Evolutionary conservation across 2,113 vertebrate genomes (phyloP), one percentile per base, ranked within the genome.

Genomic region (Axis porcinus): DNA sequence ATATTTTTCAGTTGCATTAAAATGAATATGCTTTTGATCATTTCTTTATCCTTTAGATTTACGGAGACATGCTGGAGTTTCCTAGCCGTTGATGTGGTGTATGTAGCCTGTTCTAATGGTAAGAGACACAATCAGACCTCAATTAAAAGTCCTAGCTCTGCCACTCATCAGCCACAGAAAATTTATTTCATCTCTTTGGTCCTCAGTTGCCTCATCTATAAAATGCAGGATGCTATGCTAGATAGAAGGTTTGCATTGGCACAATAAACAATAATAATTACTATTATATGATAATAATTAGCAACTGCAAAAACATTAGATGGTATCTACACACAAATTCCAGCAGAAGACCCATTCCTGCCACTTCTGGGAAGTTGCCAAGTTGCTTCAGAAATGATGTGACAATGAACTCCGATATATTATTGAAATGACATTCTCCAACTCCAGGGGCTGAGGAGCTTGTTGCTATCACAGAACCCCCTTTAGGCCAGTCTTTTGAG

Each of bases 401-500:
- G 97, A 97, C 97, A 98, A 90, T 89, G 97, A 74, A 98, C 98
- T 98, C 85, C 94, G 91, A 95, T 97, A 97, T 98, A 96, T 98
- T 98, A 99, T 89, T 11, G 91, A 98, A 98, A 98, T 99, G 99
- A 99, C 99, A 98, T 98, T 92, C 97, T 52, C 0, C 19, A 33
- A 97, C 98, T 98, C 94, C 28, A 0, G 98, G 98, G 98, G 93
- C 96, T 1, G 0, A 91, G 95, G 97, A 94, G 97, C 89, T 97
- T 50, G 95, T 74, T 98, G 98, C 97, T 92, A 97, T 27, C 86
- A 98, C 98, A 97, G 97, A 98, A 97, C 96, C 97, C 58, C 98
- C 99, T 98, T 97, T 92, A 0, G 97, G 99, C 98, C 98, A 98
- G 97, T 97, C 98, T 98, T 98, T 98, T 98, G 98, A 99, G 99